Evolutionary conservation across 2,797 vertebrate species (phyloP), one percentile per base, ranked within the genome.

Genomic region (Serranus cabrilla): DNA sequence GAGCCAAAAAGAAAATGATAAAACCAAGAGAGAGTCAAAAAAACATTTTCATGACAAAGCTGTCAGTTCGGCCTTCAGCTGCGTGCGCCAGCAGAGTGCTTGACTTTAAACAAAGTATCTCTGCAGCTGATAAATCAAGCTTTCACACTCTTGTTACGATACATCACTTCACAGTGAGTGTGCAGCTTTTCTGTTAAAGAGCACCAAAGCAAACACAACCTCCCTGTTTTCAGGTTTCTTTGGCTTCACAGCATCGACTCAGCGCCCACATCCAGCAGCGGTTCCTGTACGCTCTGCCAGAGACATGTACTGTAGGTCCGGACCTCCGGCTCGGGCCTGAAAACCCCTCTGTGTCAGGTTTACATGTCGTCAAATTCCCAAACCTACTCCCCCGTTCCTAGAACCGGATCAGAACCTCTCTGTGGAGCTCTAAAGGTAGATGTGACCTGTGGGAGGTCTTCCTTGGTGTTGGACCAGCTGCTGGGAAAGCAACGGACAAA

Each of bases 371-470:
- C 49, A 54, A 37, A 40, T 47, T 54, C 74, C 59, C 34, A 61
- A 34, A 66, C 47, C 7, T 23, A 66, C 13, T 47, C 34, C 64
- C 45, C 37, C 13, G 34, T 1, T 34, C 34, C 56, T 56, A 74
- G 69, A 78, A 77, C 61, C 11, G 20, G 60, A 68, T 76, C 62
- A 54, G 76, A 87, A 80, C 64, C 50, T 70, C 62, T 71, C 49
- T 54, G 20, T 37, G 52, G 34, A 62, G 76, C 52, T 51, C 20
- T 34, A 27, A 49, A 64, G 45, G 47, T 43, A 23, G 57, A 20
- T 9, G 18, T 47, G 34, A 68, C 71, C 76, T 57, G 78, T 86
- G 91, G 90, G 90, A 90, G 90, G 88, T 93, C 90, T 77, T 82
- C 68, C 71, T 68, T 37, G 74, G 74, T 70, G 74, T 81, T 81